phyloP scores from a whole-genome alignment of 1,140 invertebrate genomes.

The Ceratosolen fusciceps region DNA sequence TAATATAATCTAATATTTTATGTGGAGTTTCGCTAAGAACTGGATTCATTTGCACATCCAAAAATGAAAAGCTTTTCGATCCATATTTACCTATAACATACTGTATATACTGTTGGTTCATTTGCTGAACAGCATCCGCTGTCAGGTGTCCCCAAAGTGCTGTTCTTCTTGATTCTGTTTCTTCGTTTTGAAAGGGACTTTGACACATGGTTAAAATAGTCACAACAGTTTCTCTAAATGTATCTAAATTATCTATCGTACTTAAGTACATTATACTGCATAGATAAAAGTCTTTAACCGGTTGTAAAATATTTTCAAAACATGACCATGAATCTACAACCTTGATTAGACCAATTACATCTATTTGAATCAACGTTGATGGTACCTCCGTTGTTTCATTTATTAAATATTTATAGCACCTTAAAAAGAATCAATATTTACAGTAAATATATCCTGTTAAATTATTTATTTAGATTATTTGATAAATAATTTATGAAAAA shows the following conservation, averaged over 20 bases:
- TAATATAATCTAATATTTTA: constrained; percentile 38
- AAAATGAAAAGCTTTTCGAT: constrained; percentile 29
- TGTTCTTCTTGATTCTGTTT: constrained; percentile 23
- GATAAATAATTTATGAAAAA: background rate
- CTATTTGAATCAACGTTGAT: constrained; percentile 38
- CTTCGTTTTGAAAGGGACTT: constrained; percentile 35
- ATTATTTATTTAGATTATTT: background rate
- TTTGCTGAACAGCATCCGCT: constrained; percentile 38
- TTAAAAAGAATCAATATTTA: constrained; percentile 12
- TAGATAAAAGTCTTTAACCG: constrained; percentile 45
- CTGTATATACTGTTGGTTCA: constrained; percentile 37
- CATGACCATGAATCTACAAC: constrained; percentile 37
- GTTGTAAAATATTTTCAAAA: constrained; percentile 41
- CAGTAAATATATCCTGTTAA: background rate
- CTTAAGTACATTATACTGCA: constrained; percentile 47
- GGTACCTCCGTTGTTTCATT: constrained; percentile 28
- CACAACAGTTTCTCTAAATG: constrained; percentile 31
- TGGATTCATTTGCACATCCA: constrained; percentile 3
- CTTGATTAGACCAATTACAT: constrained; percentile 39
- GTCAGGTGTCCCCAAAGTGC: constrained; percentile 33
- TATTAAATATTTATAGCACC: constrained; percentile 37
- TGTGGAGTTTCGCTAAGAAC: background rate
- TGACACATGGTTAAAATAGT: constrained; percentile 40
- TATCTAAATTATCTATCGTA: constrained; percentile 26
- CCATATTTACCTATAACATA: constrained; percentile 35